Conservation (phyloP, 2,113 vertebrate species). For the Oceanites oceanicus region DNA sequence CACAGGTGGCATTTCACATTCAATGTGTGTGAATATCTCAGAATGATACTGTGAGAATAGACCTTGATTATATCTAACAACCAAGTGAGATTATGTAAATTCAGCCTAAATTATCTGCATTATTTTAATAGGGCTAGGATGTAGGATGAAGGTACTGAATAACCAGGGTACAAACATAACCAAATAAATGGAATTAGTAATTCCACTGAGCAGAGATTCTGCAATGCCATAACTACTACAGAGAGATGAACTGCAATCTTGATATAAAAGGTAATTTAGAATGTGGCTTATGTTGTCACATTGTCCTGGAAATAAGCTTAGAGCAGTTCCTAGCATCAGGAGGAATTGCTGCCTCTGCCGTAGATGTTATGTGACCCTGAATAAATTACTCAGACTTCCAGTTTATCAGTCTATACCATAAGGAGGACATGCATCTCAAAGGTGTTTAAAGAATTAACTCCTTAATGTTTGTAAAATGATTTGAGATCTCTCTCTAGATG, state of each 20-base stretch:
- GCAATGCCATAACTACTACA: neutral
- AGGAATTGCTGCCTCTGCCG: neutral
- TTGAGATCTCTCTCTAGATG: neutral
- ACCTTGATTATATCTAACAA: neutral
- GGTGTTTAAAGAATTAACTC: constrained; percentile 36
- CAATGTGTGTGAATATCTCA: neutral
- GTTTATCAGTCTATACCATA: constrained; percentile 15
- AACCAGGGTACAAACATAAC: neutral
- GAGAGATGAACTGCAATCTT: neutral
- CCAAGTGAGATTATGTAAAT: neutral
- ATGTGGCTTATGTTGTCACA: neutral
- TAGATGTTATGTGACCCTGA: neutral
- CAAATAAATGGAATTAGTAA: neutral
- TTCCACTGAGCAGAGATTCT: neutral
- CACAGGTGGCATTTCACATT: neutral
- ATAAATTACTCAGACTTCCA: constrained; percentile 14
- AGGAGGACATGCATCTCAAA: neutral
- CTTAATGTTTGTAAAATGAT: neutral
- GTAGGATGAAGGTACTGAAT: neutral
- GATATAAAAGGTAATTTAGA: neutral
- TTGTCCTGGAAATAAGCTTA: constrained; percentile 16
- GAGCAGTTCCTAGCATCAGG: neutral
- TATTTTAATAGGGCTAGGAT: neutral
- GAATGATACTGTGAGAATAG: neutral
- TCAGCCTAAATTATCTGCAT: neutral